Base-by-base conservation (phyloP, 2,888 invertebrate genomes). In the Chrysolina haemoptera region DNA sequence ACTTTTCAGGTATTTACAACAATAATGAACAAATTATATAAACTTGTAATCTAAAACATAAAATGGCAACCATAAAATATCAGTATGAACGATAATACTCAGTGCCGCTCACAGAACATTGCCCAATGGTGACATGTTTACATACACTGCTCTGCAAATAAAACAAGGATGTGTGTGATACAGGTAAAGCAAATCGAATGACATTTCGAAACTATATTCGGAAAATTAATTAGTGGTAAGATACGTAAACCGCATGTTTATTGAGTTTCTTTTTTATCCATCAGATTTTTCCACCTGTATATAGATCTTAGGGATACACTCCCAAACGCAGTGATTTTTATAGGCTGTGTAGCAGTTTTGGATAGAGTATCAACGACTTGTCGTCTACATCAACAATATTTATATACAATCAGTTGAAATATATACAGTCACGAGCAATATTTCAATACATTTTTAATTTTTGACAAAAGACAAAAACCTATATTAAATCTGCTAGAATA, bases 361-460 rank as follows among this genome's bases (percentile, higher is more conserved):
- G 14, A n/a, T 59, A 59, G 59, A 59, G 59, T 59, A 59, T 59
- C n/a, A 59, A 59, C 27, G 59, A 27, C 27, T 35, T 20, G 22
- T 11, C 2, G 16, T 63, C 12, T 18, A 63, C 40, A 43, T n/a
- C 65, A 65, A 65, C 81, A 83, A 82, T 82, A 75, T 83, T 75
- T 82, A 82, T 83, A 78, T 82, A 82, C 82, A 83, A 79, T 69
- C 9, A 59, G 43, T 53, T 14, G 62, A 72, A 70, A 53, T 53
- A 53, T 53, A 53, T 53, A 53, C 53, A 53, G 20, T 12, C 18
- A 53, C 53, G 53, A 10, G 10, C 53, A 12, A 53, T n/a, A 48
- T 16, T 53, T 53, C 2, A 53, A 53, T 20, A 18, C 0, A 18
- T 11, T 20, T 3, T 9, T 4, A 4, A 53, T 20, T 53, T 35